Evolutionary conservation across 2,797 vertebrate species (phyloP).

Genomic region (Borostomias antarcticus): DNA sequence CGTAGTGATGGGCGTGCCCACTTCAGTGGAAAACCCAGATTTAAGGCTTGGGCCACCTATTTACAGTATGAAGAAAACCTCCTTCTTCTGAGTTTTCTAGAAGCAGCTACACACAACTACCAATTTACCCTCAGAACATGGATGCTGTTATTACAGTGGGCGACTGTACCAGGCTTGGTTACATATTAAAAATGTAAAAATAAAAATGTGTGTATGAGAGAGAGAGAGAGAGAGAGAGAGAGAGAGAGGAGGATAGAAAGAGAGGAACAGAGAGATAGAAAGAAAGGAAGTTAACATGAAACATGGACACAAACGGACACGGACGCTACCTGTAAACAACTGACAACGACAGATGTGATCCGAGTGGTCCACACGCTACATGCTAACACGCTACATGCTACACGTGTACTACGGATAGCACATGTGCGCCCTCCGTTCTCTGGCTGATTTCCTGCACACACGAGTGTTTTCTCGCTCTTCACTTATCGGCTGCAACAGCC

Average conservation of each 20-base stretch:
- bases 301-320: too few species aligned
- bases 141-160: conserved; percentile 44
- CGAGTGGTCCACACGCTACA: too few species aligned
- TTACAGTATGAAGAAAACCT: conserved; percentile 57
- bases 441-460: neutral
- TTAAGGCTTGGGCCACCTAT: conserved; percentile 48
- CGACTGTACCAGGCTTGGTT: conserved; percentile 24
- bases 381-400: too few species aligned
- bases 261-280: too few species aligned
- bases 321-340: too few species aligned
- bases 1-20: conserved; percentile 34
- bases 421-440: too few species aligned
- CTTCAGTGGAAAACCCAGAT: conserved; percentile 35
- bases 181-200: conserved; percentile 10
- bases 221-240: neutral
- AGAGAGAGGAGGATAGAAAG: neutral
- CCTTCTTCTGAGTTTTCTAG: conserved; percentile 50
- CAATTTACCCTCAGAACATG: conserved; percentile 55
- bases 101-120: conserved; percentile 55
- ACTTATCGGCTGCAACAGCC: conserved; percentile 4
- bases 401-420: too few species aligned
- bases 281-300: too few species aligned
- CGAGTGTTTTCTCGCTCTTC: neutral
- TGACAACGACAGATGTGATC: too few species aligned
- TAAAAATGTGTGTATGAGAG: neutral